phyloP scores from a whole-genome alignment of 2,797 vertebrate species.

The Pristis pectinata region DNA sequence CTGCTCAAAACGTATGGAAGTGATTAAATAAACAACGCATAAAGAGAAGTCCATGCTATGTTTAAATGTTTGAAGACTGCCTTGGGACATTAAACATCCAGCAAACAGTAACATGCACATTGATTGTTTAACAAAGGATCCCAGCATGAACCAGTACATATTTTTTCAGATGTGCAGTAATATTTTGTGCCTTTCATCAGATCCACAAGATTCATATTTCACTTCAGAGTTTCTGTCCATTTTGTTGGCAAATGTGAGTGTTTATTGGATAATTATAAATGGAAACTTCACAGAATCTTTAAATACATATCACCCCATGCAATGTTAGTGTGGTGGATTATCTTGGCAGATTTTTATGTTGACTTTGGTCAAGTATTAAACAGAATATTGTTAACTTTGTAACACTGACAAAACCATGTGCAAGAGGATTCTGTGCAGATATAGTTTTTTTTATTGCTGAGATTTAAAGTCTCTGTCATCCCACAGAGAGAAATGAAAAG shows the following conservation, averaged over 20 bases:
- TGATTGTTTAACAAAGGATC: constrained; percentile 22
- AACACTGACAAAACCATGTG: background rate
- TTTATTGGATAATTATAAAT: background rate
- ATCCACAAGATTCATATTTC: background rate
- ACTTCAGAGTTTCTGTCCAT: background rate
- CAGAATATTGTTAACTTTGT: background rate
- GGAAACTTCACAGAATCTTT: background rate
- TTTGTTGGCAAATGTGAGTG: background rate
- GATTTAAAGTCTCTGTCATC: background rate
- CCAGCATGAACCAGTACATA: constrained; percentile 13
- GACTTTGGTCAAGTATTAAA: background rate
- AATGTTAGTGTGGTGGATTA: background rate
- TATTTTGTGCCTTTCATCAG: background rate
- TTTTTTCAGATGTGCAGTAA: background rate
- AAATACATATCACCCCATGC: background rate
- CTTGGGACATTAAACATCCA: constrained; percentile 5
- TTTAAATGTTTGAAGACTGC: background rate
- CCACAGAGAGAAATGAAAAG: background rate
- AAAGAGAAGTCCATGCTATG: background rate
- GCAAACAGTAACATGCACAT: background rate
- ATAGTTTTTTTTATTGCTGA: too few relatives aligned
- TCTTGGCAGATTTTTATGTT: background rate
- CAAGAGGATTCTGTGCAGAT: background rate
- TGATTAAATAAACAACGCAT: background rate
- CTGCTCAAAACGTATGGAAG: background rate